phyloP scores from a whole-genome alignment of 2,797 vertebrate genomes.

The Stomatorhinus walkeri region DNA sequence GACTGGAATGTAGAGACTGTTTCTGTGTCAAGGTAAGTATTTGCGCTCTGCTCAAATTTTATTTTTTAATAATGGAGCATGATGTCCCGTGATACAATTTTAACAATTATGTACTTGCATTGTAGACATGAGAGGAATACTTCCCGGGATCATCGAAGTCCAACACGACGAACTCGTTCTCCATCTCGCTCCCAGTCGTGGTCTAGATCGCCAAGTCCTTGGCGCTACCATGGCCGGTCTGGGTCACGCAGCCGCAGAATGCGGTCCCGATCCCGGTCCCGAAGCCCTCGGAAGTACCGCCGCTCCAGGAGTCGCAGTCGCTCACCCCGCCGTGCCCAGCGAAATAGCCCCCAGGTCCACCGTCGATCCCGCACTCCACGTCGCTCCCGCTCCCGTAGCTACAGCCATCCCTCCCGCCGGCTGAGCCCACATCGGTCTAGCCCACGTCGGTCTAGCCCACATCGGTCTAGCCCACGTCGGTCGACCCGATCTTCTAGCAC shows the following conservation, averaged over 20 bases:
- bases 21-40: slow-evolving; percentile 61
- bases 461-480: slow-evolving; percentile 21
- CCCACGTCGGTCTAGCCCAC: slow-evolving; percentile 29
- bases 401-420: slow-evolving; percentile 19
- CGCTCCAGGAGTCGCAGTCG: slow-evolving; percentile 44
- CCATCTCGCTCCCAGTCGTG: slow-evolving; percentile 40
- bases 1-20: slow-evolving; percentile 76
- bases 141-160: slow-evolving; percentile 32
- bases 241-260: slow-evolving; percentile 48
- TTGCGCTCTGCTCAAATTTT: background rate
- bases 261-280: slow-evolving; percentile 38
- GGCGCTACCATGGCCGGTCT: slow-evolving; percentile 50
- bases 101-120: background rate
- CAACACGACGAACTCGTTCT: slow-evolving; percentile 48
- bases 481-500: slow-evolving; percentile 27
- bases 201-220: slow-evolving; percentile 55
- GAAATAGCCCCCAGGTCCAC: slow-evolving; percentile 26
- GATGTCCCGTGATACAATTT: background rate
- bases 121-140: slow-evolving; percentile 31
- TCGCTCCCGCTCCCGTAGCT: slow-evolving; percentile 13
- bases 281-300: slow-evolving; percentile 37
- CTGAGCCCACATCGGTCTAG: slow-evolving; percentile 28
- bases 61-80: background rate
- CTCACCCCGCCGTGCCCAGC: slow-evolving; percentile 23
- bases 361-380: slow-evolving; percentile 31